Percentiles rank a stretch among this genome's conserved stretches.
These are phyloP conservation scores for Rhagonycha lutea DNA, from an alignment of 2,888 invertebrate species.

Conservation along the genomic window DNA sequence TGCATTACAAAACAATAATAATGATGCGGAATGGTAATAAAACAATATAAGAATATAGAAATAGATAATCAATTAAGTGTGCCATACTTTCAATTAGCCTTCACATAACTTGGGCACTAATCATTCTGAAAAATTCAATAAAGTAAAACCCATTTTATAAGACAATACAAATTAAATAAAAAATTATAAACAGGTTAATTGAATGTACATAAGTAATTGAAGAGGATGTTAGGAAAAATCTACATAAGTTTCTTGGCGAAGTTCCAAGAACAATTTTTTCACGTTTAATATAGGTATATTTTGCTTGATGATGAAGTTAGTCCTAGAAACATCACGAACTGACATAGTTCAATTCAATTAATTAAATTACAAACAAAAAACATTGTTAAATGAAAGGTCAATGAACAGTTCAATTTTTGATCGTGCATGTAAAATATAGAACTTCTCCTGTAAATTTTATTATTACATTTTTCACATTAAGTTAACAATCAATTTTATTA, in stretches of 20 bases:
- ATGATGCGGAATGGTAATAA: neutral
- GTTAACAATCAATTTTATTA: neutral
- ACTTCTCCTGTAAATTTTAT: neutral
- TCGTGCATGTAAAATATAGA: neutral
- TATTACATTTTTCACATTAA: neutral
- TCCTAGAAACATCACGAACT: neutral
- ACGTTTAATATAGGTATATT: neutral
- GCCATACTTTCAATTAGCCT: constrained; percentile 3
- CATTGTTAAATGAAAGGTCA: neutral
- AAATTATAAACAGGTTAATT: neutral
- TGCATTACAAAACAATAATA: neutral
- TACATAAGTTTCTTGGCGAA: neutral
- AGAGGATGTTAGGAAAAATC: neutral
- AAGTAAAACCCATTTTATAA: neutral
- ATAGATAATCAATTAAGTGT: neutral
- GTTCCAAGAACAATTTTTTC: neutral
- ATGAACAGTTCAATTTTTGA: neutral
- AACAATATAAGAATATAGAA: neutral
- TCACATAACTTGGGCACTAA: neutral
- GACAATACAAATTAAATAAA: neutral
- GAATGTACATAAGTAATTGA: neutral
- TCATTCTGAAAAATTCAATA: neutral
- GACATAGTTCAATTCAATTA: neutral
- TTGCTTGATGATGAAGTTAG: neutral
- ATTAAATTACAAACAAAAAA: neutral